Evolutionary conservation across 2,797 vertebrate genomes (phyloP).

Genomic region (Cossypha dichroa): DNA sequence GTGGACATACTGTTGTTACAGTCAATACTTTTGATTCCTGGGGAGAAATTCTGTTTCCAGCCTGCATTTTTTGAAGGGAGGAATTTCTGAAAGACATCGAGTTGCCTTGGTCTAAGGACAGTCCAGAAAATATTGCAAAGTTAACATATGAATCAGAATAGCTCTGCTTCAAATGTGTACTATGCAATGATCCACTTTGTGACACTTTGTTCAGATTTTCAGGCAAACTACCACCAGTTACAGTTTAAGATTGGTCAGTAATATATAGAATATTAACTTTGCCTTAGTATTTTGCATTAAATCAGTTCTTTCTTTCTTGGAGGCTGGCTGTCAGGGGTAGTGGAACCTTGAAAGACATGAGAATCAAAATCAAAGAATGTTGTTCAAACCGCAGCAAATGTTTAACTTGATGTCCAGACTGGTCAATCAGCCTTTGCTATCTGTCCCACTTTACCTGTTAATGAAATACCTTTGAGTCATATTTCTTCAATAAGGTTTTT

Average conservation of each 20-base stretch:
- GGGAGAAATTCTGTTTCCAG: neutral
- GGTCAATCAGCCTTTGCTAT: neutral
- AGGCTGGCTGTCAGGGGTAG: accelerated
- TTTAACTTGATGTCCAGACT: neutral
- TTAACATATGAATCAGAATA: neutral
- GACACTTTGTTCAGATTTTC: neutral
- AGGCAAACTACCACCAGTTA: neutral
- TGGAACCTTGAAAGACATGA: neutral
- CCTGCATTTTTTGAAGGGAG: neutral
- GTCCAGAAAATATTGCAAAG: neutral
- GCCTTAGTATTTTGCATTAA: neutral
- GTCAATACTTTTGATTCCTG: neutral
- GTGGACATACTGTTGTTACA: neutral
- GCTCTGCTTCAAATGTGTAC: neutral
- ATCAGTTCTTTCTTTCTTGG: neutral
- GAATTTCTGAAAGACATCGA: neutral
- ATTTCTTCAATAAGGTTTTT: neutral
- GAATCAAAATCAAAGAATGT: neutral
- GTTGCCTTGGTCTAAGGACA: neutral
- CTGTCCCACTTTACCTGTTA: neutral
- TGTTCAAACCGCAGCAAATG: neutral
- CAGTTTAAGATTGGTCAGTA: neutral
- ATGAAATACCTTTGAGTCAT: neutral
- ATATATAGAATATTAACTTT: neutral
- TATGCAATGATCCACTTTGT: neutral